phyloP scores from a whole-genome alignment of 2,113 vertebrate genomes.

The Willisornis vidua region DNA sequence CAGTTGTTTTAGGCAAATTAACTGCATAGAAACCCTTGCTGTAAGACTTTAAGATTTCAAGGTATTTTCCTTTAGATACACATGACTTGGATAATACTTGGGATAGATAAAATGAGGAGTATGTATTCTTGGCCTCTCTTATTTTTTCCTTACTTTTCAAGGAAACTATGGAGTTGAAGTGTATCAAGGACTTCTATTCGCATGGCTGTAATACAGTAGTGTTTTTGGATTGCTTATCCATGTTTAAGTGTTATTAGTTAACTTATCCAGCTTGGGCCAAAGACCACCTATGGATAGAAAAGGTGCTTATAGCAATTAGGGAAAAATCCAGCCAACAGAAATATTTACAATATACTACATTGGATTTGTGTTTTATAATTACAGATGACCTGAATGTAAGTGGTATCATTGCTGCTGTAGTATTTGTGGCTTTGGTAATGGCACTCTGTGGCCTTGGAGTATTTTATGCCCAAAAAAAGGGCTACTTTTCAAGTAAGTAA shows the following conservation, averaged over 20 bases:
- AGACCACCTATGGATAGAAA: not conserved
- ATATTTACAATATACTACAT: not conserved
- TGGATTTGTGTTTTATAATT: slow-evolving; percentile 20
- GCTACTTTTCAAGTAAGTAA: slow-evolving; percentile 89
- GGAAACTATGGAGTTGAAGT: not conserved
- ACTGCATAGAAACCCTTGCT: not conserved
- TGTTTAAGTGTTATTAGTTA: not conserved
- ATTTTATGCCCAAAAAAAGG: slow-evolving; percentile 85
- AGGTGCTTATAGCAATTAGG: not conserved
- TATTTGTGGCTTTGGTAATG: slow-evolving; percentile 77
- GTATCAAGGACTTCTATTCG: not conserved
- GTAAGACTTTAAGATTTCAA: not conserved
- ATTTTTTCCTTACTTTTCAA: not conserved
- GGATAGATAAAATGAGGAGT: not conserved
- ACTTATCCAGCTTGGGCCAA: not conserved
- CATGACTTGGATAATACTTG: not conserved
- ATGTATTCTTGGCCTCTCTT: not conserved
- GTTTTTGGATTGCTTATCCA: not conserved
- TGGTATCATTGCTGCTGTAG: slow-evolving; percentile 79
- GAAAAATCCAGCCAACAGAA: not conserved
- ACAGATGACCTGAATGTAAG: slow-evolving; percentile 88
- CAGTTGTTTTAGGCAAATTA: not conserved
- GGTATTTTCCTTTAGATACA: not conserved
- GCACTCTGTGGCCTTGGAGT: slow-evolving; percentile 84
- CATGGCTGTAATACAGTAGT: not conserved